phyloP scores from a whole-genome alignment of 2,888 invertebrate genomes.

The Drosophila tripunctata region DNA sequence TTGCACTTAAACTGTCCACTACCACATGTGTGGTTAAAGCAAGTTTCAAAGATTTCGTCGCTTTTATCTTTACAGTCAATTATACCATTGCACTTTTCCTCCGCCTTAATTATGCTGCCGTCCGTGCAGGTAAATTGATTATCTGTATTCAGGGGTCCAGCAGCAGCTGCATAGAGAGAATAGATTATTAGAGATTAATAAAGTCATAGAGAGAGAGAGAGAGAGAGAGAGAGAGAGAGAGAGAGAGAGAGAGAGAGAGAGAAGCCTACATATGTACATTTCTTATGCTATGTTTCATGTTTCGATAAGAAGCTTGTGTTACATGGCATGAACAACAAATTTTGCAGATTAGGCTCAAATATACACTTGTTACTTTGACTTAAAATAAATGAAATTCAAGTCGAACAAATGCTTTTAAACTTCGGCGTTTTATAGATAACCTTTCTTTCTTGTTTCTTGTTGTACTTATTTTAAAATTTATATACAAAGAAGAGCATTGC shows the following conservation, averaged over 20 bases:
- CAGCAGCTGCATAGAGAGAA: not conserved
- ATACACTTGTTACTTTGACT: no score
- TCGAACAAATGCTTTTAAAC: no score
- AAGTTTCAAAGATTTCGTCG: constrained; percentile 37
- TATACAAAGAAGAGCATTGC: no score
- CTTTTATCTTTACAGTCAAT: constrained; percentile 21
- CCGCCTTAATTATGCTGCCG: not conserved
- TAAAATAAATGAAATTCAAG: no score
- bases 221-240: not conserved
- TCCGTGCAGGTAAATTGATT: not conserved
- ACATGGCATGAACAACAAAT: no score
- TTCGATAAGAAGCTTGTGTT: no score
- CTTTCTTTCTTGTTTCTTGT: no score
- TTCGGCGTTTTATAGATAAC: no score
- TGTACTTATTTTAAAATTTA: no score
- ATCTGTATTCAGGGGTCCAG: not conserved
- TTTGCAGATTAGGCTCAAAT: no score
- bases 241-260: not conserved
- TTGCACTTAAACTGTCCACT: constrained; percentile 12
- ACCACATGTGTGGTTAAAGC: constrained; percentile 10
- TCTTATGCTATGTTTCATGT: no score
- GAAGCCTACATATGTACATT: no score
- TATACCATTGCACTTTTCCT: constrained; percentile 25
- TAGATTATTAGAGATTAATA: not conserved
- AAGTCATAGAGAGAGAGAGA: not conserved